Percentiles rank a stretch among this genome's conserved stretches.
Conservation (phyloP, 1,140 invertebrate species). For the Caenorhabditis inopinata region DNA sequence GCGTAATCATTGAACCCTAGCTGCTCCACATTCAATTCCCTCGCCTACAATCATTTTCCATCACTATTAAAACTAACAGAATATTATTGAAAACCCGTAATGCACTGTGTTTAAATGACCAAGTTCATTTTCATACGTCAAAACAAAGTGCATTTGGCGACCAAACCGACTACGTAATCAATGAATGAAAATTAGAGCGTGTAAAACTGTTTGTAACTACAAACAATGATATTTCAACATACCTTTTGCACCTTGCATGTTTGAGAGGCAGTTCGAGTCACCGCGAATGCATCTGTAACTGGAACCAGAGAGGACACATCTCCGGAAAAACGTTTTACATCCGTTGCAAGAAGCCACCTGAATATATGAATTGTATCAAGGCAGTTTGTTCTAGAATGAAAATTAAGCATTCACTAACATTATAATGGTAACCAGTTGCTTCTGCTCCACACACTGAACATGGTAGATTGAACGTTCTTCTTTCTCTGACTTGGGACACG, state of each 20-base stretch:
- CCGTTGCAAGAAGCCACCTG: constrained; percentile 35
- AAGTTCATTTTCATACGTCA: constrained; percentile 28
- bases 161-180: constrained; percentile 26
- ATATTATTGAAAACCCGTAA: background rate
- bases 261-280: constrained; percentile 22
- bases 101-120: constrained; percentile 21
- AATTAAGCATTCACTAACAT: background rate
- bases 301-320: constrained; percentile 16
- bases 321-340: constrained; percentile 35
- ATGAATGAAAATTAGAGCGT: constrained; percentile 3
- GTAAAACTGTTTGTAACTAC: constrained; percentile 16
- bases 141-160: constrained; percentile 20
- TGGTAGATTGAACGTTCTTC: constrained; percentile 21
- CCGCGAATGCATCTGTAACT: constrained; percentile 1
- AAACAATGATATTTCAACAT: constrained; percentile 28
- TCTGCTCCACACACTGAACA: background rate
- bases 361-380: background rate
- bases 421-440: constrained; percentile 35
- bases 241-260: background rate
- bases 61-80: background rate
- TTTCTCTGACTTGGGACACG: constrained; percentile 1
- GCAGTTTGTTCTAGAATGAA: background rate
- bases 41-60: background rate
- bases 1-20: no score
- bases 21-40: background rate